phyloP scores from a whole-genome alignment of 2,113 vertebrate species.

The Montifringilla adamsi region DNA sequence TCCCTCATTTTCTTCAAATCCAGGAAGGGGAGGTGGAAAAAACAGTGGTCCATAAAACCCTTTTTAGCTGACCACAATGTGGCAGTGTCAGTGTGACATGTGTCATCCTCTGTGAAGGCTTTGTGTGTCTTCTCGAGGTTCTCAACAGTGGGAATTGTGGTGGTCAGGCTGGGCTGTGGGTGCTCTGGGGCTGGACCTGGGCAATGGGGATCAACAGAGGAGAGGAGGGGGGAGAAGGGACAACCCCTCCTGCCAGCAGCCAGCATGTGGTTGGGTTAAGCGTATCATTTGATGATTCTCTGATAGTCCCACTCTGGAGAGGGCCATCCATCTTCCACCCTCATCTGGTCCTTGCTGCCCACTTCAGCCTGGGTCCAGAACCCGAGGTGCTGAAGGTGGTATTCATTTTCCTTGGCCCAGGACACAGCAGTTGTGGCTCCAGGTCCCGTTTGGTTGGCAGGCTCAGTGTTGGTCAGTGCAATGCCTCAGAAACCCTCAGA shows the following conservation, averaged over 20 bases:
- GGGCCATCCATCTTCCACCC: background rate
- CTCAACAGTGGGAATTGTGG: fast-evolving
- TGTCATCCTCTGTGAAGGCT: background rate
- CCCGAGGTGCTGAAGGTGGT: fast-evolving
- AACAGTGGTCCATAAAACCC: background rate
- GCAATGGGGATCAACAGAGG: background rate
- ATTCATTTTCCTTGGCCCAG: background rate
- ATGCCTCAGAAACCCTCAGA: background rate
- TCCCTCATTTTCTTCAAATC: background rate
- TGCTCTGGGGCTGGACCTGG: background rate
- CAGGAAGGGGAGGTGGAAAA: background rate
- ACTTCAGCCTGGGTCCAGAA: background rate
- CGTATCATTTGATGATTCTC: background rate
- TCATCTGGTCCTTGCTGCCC: background rate
- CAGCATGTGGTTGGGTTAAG: background rate
- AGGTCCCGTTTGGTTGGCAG: background rate
- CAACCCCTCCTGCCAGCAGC: background rate
- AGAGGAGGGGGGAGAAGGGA: background rate
- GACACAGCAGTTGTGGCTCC: background rate
- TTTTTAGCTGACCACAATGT: background rate
- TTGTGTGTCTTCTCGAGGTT: background rate
- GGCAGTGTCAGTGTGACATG: background rate
- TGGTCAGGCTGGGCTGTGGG: fast-evolving
- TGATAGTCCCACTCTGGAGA: background rate
- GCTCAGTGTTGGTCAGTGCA: fast-evolving